phyloP scores from a whole-genome alignment of 2,888 invertebrate species.

The Macrophya alboannulata region DNA sequence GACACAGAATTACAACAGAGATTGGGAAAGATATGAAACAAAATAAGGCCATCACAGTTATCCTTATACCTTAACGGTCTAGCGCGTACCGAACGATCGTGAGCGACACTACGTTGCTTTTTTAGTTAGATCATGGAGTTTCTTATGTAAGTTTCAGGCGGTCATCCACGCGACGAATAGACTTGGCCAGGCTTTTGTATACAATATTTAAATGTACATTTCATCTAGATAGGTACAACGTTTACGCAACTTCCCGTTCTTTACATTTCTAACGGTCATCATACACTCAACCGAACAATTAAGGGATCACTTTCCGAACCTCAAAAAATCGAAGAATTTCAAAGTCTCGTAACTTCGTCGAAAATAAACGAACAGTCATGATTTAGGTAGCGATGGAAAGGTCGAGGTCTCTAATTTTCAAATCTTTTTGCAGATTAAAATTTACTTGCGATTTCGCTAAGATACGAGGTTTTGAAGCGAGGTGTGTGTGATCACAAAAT shows the following conservation, averaged over 20 bases:
- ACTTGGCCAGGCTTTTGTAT: not conserved
- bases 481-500: too few relatives aligned
- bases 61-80: slow-evolving; percentile 9
- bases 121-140: not conserved
- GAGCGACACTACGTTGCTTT: not conserved
- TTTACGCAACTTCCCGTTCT: not conserved
- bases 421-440: too few relatives aligned
- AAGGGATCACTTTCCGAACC: too few relatives aligned
- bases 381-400: too few relatives aligned
- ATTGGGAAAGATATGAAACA: slow-evolving; percentile 6
- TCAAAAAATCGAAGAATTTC: too few relatives aligned
- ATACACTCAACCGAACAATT: too few relatives aligned
- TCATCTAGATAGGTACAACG: not conserved
- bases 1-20: not conserved
- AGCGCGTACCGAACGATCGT: not conserved
- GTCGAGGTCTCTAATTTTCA: too few relatives aligned
- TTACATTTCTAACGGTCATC: not conserved
- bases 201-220: slow-evolving; percentile 12
- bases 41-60: slow-evolving; percentile 30
- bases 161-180: not conserved
- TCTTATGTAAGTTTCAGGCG: not conserved
- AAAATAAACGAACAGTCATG: too few relatives aligned
- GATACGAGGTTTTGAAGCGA: too few relatives aligned
- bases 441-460: too few relatives aligned
- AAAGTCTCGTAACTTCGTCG: too few relatives aligned